A percentile compares a stretch with the other conserved stretches of the same genome.
These are phyloP conservation scores for Aurelia sp. DNA, from an alignment of 30 jellyfish, hydroid and myxozoan genomes.

Conservation along the genomic window DNA sequence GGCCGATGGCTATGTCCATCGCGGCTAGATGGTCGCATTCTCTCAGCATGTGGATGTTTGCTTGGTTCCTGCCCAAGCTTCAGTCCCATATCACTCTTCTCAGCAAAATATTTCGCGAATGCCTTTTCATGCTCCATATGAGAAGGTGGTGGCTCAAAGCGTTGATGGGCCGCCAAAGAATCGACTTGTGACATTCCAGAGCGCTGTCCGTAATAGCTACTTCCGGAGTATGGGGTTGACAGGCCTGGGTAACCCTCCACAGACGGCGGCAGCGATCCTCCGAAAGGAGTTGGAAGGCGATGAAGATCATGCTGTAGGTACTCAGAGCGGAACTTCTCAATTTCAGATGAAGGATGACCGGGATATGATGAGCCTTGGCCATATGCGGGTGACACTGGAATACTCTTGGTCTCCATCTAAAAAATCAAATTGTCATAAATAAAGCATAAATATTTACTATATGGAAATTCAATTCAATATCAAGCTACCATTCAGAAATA, in stretches of 20 bases:
- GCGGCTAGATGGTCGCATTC: conserved; percentile 62
- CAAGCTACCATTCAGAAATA: too few relatives aligned
- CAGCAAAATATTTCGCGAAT: conserved; percentile 37
- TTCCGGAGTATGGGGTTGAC: conserved; percentile 44
- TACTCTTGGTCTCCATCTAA: conserved; percentile 65
- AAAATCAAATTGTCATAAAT: background rate
- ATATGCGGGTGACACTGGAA: conserved; percentile 63
- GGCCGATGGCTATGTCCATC: conserved; percentile 71
- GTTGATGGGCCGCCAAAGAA: conserved; percentile 39
- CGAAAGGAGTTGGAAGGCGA: conserved; percentile 41
- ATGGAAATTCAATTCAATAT: too few relatives aligned
- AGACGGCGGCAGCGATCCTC: conserved; percentile 42
- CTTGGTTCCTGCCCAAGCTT: conserved; percentile 47
- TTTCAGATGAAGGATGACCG: conserved; percentile 53
- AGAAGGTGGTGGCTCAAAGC: conserved; percentile 52
- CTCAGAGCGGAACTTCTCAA: conserved; percentile 65
- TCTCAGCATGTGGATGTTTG: conserved; percentile 58
- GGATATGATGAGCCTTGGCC: conserved; percentile 54
- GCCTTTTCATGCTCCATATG: conserved; percentile 58
- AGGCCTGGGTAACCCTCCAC: conserved; percentile 60
- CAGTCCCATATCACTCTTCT: conserved; percentile 30
- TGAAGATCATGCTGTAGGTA: conserved; percentile 59
- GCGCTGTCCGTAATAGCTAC: conserved; percentile 64
- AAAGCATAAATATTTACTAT: too few relatives aligned
- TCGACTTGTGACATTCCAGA: conserved; percentile 57